Conservation (phyloP, 2,113 vertebrate genomes). For the Barnardius zonarius region DNA sequence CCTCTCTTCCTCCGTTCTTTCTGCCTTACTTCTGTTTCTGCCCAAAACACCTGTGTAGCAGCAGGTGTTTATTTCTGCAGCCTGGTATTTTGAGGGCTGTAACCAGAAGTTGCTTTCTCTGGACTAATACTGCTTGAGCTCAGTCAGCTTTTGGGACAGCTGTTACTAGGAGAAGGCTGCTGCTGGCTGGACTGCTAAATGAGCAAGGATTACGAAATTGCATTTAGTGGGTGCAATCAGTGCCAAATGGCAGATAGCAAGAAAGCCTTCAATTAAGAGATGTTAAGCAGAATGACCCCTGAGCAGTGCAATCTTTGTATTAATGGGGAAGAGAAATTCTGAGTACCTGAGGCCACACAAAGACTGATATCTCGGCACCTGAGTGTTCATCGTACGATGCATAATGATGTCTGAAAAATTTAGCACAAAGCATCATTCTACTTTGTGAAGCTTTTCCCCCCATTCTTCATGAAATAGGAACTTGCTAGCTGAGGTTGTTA, state of each 20-base stretch:
- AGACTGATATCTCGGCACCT: background rate
- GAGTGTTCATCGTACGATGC: background rate
- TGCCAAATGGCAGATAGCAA: background rate
- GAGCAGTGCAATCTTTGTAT: background rate
- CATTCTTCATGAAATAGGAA: background rate
- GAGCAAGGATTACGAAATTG: background rate
- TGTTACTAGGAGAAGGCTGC: background rate
- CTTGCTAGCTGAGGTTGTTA: background rate
- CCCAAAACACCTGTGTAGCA: background rate
- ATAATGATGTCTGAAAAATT: background rate
- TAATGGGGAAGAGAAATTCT: background rate
- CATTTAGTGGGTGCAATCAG: background rate
- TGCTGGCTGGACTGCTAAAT: background rate
- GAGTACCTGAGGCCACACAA: background rate
- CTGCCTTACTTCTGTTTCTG: background rate
- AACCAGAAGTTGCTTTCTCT: background rate
- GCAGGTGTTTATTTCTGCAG: background rate
- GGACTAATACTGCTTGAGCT: background rate
- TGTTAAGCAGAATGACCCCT: background rate
- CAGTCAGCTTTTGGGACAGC: background rate
- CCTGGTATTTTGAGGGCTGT: background rate
- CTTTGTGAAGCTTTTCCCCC: background rate
- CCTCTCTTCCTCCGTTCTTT: background rate
- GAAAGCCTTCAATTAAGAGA: background rate
- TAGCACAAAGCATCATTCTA: background rate